Base-by-base conservation (phyloP, 30 jellyfish, hydroid and myxozoan species). In the Turritopsis rubra region DNA sequence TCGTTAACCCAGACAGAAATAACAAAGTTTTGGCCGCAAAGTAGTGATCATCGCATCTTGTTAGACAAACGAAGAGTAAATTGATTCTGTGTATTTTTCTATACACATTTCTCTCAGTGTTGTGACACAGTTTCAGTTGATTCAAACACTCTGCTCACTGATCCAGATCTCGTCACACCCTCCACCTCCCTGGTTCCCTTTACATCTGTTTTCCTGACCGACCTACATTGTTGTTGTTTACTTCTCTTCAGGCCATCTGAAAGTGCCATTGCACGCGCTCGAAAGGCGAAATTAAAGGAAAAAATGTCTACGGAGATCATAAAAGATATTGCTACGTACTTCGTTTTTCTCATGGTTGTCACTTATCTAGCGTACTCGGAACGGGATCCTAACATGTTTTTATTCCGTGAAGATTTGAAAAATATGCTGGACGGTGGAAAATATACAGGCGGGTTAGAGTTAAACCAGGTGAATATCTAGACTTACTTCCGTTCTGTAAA, bases 281-380 rank as follows among this genome's bases (percentile, higher is more conserved):
- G 95, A 78, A 82, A 85, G 54, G 80, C 83, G 30, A 79, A 92
- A 24, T 16, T 30, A 7, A 85, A 80, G 86, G 93, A 90, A 54
- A 77, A 74, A 20, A 86, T 87, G 18, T 29, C 87, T 89, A 65
- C 65, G 75, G 41, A 73, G 20, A 66, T 86, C 28, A 18, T 90
- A 28, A 84, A 86, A 68, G 97, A 90, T 29, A 31, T 90, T n/a
- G 52, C 80, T 21, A 79, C 90, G 0, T 90, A 85, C 52, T 53
- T 85, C 41, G 77, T 90, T 26, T 86, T 90, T 75, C 84, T 90
- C 21, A 27, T 66, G 23, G 80, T 90, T 24, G 92, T 90, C 28
- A 65, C 71, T 7, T 28, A 80, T 53, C 90, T 90, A 1, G 93
- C 87, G 41, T 90, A 85, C 70, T 89, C 91, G n/a, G 80, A 90